These are phyloP conservation scores for Chiloscyllium punctatum DNA, from an alignment of 2,797 vertebrate genomes.

Conservation along the genomic window DNA sequence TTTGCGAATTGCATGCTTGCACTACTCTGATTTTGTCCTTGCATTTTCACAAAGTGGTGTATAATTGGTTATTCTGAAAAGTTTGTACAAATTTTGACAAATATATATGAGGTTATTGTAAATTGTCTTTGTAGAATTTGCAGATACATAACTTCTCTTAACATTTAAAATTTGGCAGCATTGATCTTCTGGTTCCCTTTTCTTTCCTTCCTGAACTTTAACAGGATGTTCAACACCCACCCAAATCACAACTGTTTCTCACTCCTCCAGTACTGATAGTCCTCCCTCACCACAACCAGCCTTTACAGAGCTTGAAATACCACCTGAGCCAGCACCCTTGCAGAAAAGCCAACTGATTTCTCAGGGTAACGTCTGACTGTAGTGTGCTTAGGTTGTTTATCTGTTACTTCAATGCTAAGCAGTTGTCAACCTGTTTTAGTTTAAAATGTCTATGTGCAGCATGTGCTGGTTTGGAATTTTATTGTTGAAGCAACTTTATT, in stretches of 20 bases:
- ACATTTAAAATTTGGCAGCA: not conserved
- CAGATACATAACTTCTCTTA: not conserved
- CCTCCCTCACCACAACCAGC: slow-evolving; percentile 71
- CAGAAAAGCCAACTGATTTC: slow-evolving; percentile 67
- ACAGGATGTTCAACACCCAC: slow-evolving; percentile 32
- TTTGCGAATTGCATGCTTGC: not conserved
- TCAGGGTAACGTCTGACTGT: slow-evolving; percentile 61
- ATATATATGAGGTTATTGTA: not conserved
- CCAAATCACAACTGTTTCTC: slow-evolving; percentile 38
- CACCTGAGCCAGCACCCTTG: slow-evolving; percentile 48
- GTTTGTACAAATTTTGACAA: not conserved
- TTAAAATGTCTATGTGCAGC: slow-evolving; percentile 41
- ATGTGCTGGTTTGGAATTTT: not conserved
- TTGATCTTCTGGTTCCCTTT: slow-evolving; percentile 38
- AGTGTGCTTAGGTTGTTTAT: slow-evolving; percentile 39
- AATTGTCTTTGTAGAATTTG: not conserved
- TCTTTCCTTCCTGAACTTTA: slow-evolving; percentile 28
- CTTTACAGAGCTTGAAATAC: slow-evolving; percentile 66
- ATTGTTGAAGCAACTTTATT: not conserved
- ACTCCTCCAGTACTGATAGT: slow-evolving; percentile 70
- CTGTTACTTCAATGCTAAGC: slow-evolving; percentile 40
- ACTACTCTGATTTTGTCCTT: not conserved
- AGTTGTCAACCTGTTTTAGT: slow-evolving; percentile 48
- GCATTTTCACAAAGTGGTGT: not conserved
- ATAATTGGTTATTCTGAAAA: not conserved